Percentiles rank a stretch among this genome's conserved stretches.
Conservation (phyloP, 2,888 invertebrate genomes). For the Polyommatus iphigenia region DNA sequence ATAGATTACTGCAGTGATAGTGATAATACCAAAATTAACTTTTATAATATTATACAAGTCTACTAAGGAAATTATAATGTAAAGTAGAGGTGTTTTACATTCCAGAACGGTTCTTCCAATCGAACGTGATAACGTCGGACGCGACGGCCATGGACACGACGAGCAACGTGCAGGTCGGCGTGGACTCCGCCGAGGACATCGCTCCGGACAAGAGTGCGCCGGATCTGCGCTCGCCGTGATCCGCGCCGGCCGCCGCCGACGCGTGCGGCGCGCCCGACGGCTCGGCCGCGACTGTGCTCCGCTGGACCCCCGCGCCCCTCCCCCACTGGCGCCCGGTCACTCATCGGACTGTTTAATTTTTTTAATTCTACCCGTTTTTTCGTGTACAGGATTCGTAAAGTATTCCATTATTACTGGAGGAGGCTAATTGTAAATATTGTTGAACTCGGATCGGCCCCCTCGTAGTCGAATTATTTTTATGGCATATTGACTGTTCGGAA, state of each 20-base stretch:
- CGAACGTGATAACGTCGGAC: constrained; percentile 79
- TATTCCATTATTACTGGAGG: constrained; percentile 35
- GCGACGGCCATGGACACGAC: constrained; percentile 78
- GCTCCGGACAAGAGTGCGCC: constrained; percentile 72
- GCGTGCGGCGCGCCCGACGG: constrained; percentile 42
- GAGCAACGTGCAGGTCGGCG: constrained; percentile 55
- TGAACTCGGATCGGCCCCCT: constrained; percentile 45
- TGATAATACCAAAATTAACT: not conserved
- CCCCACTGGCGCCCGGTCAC: constrained; percentile 74
- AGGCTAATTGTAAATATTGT: constrained; percentile 60
- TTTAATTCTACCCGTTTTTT: constrained; percentile 39
- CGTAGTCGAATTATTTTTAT: constrained; percentile 56
- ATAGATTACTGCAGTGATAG: not conserved
- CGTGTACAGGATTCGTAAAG: constrained; percentile 30
- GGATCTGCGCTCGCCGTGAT: constrained; percentile 73
- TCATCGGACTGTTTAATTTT: constrained; percentile 59
- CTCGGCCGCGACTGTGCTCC: constrained; percentile 52
- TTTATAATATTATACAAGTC: constrained; percentile 5
- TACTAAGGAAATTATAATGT: constrained; percentile 40
- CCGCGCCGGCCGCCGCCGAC: constrained; percentile 46
- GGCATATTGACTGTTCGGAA: constrained; percentile 51
- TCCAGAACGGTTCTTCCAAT: constrained; percentile 83
- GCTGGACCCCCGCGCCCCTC: constrained; percentile 73
- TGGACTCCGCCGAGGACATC: constrained; percentile 62
- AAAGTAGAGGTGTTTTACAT: constrained; percentile 44